phyloP scores from a whole-genome alignment of 2,888 invertebrate species.

The Ormyrus nitidulus region DNA sequence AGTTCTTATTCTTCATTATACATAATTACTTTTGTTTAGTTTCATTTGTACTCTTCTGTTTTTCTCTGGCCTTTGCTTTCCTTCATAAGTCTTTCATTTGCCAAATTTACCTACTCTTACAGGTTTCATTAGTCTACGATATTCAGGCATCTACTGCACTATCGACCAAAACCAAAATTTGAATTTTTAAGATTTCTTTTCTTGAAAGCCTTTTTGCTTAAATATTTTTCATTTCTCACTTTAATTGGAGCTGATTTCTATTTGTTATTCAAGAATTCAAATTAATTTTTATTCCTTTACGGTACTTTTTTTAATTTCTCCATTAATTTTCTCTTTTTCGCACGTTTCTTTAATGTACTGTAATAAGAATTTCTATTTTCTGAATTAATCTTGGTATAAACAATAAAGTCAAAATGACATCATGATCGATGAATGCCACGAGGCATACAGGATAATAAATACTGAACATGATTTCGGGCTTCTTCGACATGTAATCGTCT shows the following conservation, averaged over 20 bases:
- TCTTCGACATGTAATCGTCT: slow-evolving; percentile 93
- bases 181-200: slow-evolving; percentile 85
- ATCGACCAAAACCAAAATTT: slow-evolving; percentile 93
- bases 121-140: slow-evolving; percentile 69
- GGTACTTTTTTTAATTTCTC: slow-evolving; percentile 94
- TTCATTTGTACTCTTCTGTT: slow-evolving; percentile 75
- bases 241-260: slow-evolving; percentile 69
- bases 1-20: neutral
- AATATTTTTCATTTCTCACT: slow-evolving; percentile 56
- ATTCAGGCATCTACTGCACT: slow-evolving; percentile 84
- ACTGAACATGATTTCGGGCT: slow-evolving; percentile 90
- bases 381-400: slow-evolving; percentile 91
- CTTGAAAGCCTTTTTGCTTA: slow-evolving; percentile 69
- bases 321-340: slow-evolving; percentile 93
- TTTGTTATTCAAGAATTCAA: slow-evolving; percentile 87
- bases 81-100: slow-evolving; percentile 57
- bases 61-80: slow-evolving; percentile 56
- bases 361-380: slow-evolving; percentile 88
- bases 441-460: slow-evolving; percentile 95
- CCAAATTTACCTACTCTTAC: slow-evolving; percentile 58
- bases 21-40: slow-evolving; percentile 68
- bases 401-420: slow-evolving; percentile 90
- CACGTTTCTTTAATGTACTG: slow-evolving; percentile 85
- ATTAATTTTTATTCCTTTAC: slow-evolving; percentile 88
- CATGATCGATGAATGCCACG: slow-evolving; percentile 95